Conservation (phyloP, 2,113 vertebrate genomes). For the Eubucco bourcierii region DNA sequence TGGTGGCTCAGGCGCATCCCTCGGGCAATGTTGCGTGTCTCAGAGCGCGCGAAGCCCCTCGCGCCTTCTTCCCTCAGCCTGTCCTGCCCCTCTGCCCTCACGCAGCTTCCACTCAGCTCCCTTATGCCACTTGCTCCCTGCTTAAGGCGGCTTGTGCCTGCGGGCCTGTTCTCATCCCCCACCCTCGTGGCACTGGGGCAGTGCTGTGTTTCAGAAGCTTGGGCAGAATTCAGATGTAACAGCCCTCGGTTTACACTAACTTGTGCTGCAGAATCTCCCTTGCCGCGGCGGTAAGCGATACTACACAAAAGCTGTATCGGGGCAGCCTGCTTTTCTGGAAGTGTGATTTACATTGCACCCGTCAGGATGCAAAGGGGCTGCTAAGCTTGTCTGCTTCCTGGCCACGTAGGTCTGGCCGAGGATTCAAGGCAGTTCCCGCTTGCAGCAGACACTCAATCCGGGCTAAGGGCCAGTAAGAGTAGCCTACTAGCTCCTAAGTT, state of each 20-base stretch:
- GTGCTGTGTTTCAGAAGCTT: fast-evolving
- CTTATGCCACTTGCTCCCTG: neutral
- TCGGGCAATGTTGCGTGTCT: too few relatives aligned
- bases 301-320: neutral
- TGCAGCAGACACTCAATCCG: fast-evolving
- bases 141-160: neutral
- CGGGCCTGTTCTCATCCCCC: neutral
- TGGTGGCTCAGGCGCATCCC: too few relatives aligned
- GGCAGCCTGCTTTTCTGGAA: neutral
- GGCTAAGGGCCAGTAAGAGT: neutral
- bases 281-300: fast-evolving
- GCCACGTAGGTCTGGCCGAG: neutral
- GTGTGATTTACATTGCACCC: fast-evolving
- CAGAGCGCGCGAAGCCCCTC: neutral
- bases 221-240: neutral
- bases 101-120: neutral
- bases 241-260: fast-evolving
- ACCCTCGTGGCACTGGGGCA: fast-evolving
- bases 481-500: fast-evolving
- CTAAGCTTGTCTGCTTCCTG: neutral
- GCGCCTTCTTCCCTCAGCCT: neutral
- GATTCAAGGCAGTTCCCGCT: neutral
- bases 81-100: too few relatives aligned
- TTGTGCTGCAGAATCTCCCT: neutral
- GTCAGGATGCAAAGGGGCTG: fast-evolving